Base-by-base conservation (phyloP, 1,140 invertebrate genomes). In the Coenobita brevimanus region DNA sequence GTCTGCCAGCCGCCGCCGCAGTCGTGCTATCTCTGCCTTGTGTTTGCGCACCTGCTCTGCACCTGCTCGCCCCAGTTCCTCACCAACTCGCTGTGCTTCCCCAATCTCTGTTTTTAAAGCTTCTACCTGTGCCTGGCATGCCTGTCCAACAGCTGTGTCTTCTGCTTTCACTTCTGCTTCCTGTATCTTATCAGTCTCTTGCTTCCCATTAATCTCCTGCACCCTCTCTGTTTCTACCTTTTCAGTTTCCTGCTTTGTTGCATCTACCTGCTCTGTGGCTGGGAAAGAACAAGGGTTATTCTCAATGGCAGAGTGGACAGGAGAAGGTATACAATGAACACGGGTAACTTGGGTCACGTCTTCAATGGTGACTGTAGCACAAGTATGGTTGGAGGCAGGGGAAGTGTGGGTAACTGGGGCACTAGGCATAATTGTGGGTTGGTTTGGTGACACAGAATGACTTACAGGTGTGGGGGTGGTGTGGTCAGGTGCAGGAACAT, bases 1-100 rank as follows among this genome's bases (percentile, higher is more conserved):
- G 91, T 96, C 95, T 24, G 90, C 90, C 21, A 91, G 71, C 2
- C 91, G 69, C 71, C 91, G 85, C 33, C 91, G 84, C 38, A 91
- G 84, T 15, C 67, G 82, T 3, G 71, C 60, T 36, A 91, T 88
- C 62, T 91, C 91, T 43, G 89, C 82, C n/a, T 89, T 91, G 73
- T 90, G 78, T 57, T 73, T 67, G 27, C 69, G 62, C 60, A 88
- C n/a, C 71, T 87, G 41, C 76, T 90, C 86, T 13, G 62, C 76
- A 33, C 54, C 80, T 10, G 81, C 82, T 67, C 86, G 43, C 8
- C 62, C 78, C 57, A 90, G 13, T 50, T 86, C 82, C 24, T 62
- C 50, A 38, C 41, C 73, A 0, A 89, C 75, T 50, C 76, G 85
- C 78, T 89, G 84, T 4, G 83, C 62, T 60, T 71, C 46, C 27